Evolutionary conservation across 92 coral and sea anemone genomes (phyloP), one percentile per base, ranked within the genome.

Genomic region (Umimayanthus kanabou): DNA sequence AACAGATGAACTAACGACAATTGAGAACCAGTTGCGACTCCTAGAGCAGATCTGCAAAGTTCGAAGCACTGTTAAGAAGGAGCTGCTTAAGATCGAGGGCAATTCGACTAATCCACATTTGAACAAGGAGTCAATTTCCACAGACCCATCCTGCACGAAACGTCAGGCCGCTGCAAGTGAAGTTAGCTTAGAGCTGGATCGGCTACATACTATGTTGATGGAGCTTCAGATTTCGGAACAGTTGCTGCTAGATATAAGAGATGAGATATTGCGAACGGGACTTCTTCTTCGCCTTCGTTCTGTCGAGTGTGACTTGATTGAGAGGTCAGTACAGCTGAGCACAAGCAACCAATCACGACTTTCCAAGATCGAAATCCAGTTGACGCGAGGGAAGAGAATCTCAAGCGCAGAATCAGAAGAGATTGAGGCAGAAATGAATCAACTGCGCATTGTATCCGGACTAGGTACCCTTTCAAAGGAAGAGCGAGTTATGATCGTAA

Each of bases 201-300:
- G 49, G 16, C 45, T 80, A 6, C 66, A 57, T 23, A 57, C 87
- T 65, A 25, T 53, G 23, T 69, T 76, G 76, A 80, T 87, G 50
- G 66, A 42, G 23, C 85, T 89, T 88, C 94, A 95, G 79, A 85
- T 95, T 37, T 88, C 96, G n/a, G 76, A 70, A 23, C 98, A 95
- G 78, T 76, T 71, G 80, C 81, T 93, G 78, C 65, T 73, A 66
- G 98, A 95, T 53, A 75, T 95, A 30, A 86, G 90, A 58, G 93
- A 91, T 74, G 98, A 95, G 83, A 61, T 91, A 65, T 9, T 87
- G 76, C 88, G 96, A 55, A 88, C 85, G 22, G 86, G 89, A 14
- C 90, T 93, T 61, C 81, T 88, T 30, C 76, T 90, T 65, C 87
- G 73, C 29, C 39, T 93, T 76, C 90, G 93, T 22, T 87, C 86